These are phyloP conservation scores for Chelidonichthys spinosus DNA, from an alignment of 2,797 vertebrate genomes.

Conservation along the genomic window DNA sequence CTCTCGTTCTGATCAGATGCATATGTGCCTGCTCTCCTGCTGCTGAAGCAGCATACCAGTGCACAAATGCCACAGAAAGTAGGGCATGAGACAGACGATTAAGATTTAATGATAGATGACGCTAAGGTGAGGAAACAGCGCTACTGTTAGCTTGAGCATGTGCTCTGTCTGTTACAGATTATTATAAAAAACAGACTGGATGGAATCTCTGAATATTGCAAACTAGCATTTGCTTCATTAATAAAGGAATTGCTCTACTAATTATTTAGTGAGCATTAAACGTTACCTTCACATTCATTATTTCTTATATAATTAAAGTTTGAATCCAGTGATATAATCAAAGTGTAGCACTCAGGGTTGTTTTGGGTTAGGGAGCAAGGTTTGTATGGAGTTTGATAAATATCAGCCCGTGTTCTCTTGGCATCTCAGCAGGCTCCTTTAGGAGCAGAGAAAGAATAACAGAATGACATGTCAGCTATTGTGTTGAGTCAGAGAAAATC, in stretches of 20 bases:
- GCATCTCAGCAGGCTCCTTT: constrained; percentile 67
- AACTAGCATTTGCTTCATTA: not conserved
- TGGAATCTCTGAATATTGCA: not conserved
- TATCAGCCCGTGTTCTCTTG: constrained; percentile 50
- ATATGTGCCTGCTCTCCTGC: constrained; percentile 3
- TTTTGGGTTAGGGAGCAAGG: constrained; percentile 11
- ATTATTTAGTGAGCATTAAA: not conserved
- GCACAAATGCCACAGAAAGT: constrained; percentile 56
- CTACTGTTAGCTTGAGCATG: not conserved
- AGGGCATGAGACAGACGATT: constrained; percentile 59
- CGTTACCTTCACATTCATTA: not conserved
- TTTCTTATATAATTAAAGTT: not conserved
- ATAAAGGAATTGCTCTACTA: not conserved
- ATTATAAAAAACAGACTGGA: constrained; percentile 4
- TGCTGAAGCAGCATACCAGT: constrained; percentile 19
- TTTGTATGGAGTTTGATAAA: constrained; percentile 53
- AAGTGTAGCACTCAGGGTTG: constrained; percentile 6
- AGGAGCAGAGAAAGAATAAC: constrained; percentile 78
- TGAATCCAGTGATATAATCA: constrained; percentile 7
- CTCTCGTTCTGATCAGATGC: constrained; percentile 14
- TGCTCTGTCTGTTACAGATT: not conserved
- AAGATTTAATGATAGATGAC: constrained; percentile 60
- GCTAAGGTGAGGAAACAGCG: constrained; percentile 44
- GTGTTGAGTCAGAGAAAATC: constrained; percentile 81
- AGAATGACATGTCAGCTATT: constrained; percentile 82